Base-by-base conservation (phyloP, 1,140 invertebrate species). In the Archivesica marissinica region DNA sequence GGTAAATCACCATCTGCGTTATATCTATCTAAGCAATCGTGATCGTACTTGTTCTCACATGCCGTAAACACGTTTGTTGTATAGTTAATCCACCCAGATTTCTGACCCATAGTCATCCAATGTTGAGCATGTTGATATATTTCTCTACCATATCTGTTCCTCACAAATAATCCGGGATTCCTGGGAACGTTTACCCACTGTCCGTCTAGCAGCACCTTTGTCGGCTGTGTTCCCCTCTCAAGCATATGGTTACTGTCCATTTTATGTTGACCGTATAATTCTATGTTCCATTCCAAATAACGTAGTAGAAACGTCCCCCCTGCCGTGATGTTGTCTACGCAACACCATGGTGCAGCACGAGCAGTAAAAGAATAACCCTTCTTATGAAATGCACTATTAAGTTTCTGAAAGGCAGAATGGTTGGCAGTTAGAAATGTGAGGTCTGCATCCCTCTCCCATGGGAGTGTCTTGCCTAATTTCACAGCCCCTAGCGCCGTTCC, bases 361-460 rank as follows among this genome's bases (percentile, higher is more conserved):
- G 61, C 80, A 41, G 77, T 44, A 4, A 91, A 50, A 0, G 2
- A 35, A 30, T 87, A 88, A 13, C 91, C 88, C 6, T 54, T 66
- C 15, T 74, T 66, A 17, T 52, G 25, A 79, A 93, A 81, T 3
- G 6, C 23, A 28, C 30, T 38, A 54, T 41, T 80, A 74, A 64
- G 78, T 56, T 76, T 86, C 50, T 41, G 28, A 47, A 89, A 74
- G 20, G 64, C 59, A 13, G 85, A 76, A 68, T 80, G 83, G 59
- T 88, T 88, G 50, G 66, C 47, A 13, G 83, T 61, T 2, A 87
- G 66, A 79, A 88, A 89, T 23, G 78, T 80, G 0, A 92, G n/a
- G 70, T 93, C 91, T 13, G 78, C 90, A 75, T 93, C 92, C 15
- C 80, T 47, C 64, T 91, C 91, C 91, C 92, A 93, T 35, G 92